A percentile compares a stretch with the other conserved stretches of the same genome.
phyloP scores from a whole-genome alignment of 2,113 vertebrate genomes.

The Formicarius rufipectus region DNA sequence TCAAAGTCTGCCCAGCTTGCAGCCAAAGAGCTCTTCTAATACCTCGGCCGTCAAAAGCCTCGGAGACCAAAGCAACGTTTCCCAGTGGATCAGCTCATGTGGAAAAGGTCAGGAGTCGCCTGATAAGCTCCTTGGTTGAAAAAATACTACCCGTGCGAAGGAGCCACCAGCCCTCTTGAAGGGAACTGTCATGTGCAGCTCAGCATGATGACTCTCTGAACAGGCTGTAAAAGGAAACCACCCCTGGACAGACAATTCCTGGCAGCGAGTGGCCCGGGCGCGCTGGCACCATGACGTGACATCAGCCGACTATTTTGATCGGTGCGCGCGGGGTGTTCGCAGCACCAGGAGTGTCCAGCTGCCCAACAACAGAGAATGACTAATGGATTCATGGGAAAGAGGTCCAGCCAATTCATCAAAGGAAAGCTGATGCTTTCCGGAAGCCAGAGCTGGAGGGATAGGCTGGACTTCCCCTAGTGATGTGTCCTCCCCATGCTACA shows the following conservation, averaged over 20 bases:
- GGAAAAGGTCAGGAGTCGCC: constrained; percentile 38
- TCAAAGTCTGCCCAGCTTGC: constrained; percentile 27
- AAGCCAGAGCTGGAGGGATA: not conserved
- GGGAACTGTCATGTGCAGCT: constrained; percentile 80
- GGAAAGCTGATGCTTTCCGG: constrained; percentile 9
- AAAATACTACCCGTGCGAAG: constrained; percentile 13
- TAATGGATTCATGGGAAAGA: not conserved
- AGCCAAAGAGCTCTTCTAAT: not conserved
- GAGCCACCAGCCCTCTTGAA: constrained; percentile 22
- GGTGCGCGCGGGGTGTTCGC: constrained; percentile 40
- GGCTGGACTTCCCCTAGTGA: not conserved
- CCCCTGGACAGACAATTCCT: constrained; percentile 73
- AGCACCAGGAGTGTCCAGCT: constrained; percentile 39
- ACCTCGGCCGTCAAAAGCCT: constrained; percentile 38
- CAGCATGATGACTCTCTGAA: constrained; percentile 84
- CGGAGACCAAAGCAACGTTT: not conserved
- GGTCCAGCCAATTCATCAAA: not conserved
- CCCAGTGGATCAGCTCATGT: constrained; percentile 37
- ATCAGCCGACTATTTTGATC: constrained; percentile 84
- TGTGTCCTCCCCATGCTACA: not conserved
- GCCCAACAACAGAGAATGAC: not conserved
- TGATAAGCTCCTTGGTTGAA: constrained; percentile 17
- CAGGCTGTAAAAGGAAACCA: constrained; percentile 92
- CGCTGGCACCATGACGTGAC: constrained; percentile 73
- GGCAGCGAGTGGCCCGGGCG: constrained; percentile 64